These are phyloP conservation scores for Harpegnathos saltator DNA, from an alignment of 1,140 invertebrate species.

Conservation along the genomic window DNA sequence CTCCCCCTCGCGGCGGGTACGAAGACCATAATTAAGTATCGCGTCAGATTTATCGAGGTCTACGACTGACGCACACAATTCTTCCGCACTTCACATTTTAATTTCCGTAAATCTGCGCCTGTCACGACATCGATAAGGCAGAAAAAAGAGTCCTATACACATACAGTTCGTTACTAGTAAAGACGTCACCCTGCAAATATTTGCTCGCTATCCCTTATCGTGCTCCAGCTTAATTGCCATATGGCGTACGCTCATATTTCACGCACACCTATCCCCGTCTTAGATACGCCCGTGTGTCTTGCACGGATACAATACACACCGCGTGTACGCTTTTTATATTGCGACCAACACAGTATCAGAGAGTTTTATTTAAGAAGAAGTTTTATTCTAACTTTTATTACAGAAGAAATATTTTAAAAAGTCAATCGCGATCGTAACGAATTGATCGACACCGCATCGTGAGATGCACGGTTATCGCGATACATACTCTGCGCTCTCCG, in stretches of 20 bases:
- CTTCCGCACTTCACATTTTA: constrained; percentile 45
- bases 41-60: constrained; percentile 16
- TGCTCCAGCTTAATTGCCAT: constrained; percentile 75
- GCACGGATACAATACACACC: not conserved
- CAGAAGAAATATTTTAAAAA: too few relatives aligned
- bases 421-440: too few relatives aligned
- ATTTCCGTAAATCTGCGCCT: constrained; percentile 64
- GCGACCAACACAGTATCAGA: too few relatives aligned
- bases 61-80: constrained; percentile 14
- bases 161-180: constrained; percentile 64
- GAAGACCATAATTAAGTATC: not conserved
- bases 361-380: too few relatives aligned
- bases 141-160: constrained; percentile 61
- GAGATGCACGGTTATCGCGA: not conserved
- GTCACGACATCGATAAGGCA: constrained; percentile 55
- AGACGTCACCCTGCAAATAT: constrained; percentile 76
- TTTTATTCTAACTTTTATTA: too few relatives aligned
- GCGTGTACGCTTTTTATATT: not conserved
- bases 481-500: not conserved
- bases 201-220: constrained; percentile 75
- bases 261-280: constrained; percentile 58
- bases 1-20: not conserved
- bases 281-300: constrained; percentile 36
- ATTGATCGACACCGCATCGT: not conserved
- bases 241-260: constrained; percentile 73